A percentile compares a stretch with the other conserved stretches of the same genome.
Evolutionary conservation across 2,113 vertebrate species (phyloP).

Genomic region (Pangasianodon hypophthalmus): DNA sequence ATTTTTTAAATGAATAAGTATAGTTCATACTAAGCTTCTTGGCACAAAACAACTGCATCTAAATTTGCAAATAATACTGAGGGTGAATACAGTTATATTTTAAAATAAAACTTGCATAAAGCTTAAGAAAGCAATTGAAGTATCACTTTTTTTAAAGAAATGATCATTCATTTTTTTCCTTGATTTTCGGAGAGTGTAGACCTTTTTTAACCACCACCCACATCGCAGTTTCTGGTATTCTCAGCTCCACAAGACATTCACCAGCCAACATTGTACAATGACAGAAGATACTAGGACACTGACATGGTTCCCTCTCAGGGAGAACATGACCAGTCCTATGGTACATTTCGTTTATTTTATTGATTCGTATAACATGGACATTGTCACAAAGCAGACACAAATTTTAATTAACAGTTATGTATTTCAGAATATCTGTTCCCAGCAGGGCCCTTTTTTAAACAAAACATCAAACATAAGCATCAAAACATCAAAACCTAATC

Average conservation of each 20-base stretch:
- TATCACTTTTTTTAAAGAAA: background rate
- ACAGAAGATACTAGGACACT: background rate
- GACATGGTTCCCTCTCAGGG: background rate
- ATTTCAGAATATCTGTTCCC: background rate
- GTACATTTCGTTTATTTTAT: background rate
- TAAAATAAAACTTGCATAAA: background rate
- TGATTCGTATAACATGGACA: no score
- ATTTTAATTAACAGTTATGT: background rate
- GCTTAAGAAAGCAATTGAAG: background rate
- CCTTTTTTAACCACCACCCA: background rate
- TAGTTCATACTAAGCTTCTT: no score
- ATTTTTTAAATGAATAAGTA: background rate
- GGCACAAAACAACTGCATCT: background rate
- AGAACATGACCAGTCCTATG: background rate
- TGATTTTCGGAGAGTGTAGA: background rate
- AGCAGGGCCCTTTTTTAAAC: background rate
- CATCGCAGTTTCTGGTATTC: background rate
- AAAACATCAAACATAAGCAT: no score
- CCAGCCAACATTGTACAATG: background rate
- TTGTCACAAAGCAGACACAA: no score
- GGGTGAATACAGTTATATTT: background rate
- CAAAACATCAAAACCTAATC: no score
- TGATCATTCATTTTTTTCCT: background rate
- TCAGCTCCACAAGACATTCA: background rate
- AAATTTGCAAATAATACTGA: background rate